These are phyloP conservation scores for Eulemur macaco DNA, from an alignment of 2,113 vertebrate species.

Conservation along the genomic window DNA sequence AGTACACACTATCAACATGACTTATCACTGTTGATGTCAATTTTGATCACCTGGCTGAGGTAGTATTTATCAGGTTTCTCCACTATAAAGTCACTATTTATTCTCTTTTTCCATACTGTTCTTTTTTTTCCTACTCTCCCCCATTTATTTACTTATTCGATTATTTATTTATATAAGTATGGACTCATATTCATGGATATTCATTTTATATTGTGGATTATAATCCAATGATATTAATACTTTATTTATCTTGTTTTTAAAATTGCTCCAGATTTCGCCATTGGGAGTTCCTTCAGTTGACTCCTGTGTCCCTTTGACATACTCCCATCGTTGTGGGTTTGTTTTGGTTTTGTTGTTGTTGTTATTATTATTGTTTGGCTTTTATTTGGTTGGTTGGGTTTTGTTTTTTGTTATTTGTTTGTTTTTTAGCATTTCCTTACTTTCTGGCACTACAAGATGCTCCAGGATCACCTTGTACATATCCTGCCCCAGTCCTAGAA, in stretches of 20 bases:
- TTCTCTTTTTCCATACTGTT: background rate
- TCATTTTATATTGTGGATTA: background rate
- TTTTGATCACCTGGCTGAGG: background rate
- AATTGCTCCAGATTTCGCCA: background rate
- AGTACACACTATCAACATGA: background rate
- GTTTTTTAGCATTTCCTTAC: background rate
- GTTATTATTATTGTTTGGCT: background rate
- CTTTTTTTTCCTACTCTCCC: background rate
- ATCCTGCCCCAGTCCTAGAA: background rate
- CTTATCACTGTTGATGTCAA: background rate
- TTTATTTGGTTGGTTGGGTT: background rate
- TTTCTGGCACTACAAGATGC: background rate
- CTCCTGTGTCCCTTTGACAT: background rate
- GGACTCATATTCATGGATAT: background rate
- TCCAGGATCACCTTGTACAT: background rate
- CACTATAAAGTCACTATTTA: background rate
- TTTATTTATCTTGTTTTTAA: background rate
- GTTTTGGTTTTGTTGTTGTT: background rate
- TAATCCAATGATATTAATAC: background rate
- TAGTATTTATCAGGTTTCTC: background rate
- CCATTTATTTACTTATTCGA: background rate
- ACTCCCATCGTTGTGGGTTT: background rate
- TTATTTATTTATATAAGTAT: background rate
- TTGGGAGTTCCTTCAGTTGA: background rate
- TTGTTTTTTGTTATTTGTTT: background rate